These are phyloP conservation scores for Ormyrus pomaceus DNA, from an alignment of 2,888 invertebrate species.

Conservation along the genomic window DNA sequence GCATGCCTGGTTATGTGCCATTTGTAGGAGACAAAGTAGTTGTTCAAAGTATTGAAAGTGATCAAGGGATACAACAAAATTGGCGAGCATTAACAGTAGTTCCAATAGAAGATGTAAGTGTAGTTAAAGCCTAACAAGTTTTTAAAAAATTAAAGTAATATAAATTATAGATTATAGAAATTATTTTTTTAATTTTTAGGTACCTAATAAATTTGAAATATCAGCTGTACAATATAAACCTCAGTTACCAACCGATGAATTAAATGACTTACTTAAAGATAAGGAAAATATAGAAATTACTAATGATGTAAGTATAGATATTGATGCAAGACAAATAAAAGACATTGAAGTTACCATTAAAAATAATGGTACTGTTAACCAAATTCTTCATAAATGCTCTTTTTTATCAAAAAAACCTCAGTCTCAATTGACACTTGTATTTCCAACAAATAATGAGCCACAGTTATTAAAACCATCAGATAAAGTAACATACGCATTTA, in stretches of 20 bases:
- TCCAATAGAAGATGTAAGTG: constrained; percentile 64
- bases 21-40: constrained; percentile 80
- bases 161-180: constrained; percentile 17
- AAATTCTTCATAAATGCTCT: constrained; percentile 77
- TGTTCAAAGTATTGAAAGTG: constrained; percentile 85
- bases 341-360: constrained; percentile 76
- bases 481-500: constrained; percentile 75
- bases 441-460: constrained; percentile 71
- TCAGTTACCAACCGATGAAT: constrained; percentile 49
- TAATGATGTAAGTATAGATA: constrained; percentile 74
- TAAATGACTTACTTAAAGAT: constrained; percentile 69
- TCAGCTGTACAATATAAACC: constrained; percentile 35
- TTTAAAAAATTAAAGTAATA: not conserved
- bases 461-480: constrained; percentile 75
- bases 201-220: constrained; percentile 30
- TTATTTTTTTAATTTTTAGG: constrained; percentile 31
- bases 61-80: constrained; percentile 78
- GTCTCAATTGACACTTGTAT: constrained; percentile 77
- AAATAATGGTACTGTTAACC: constrained; percentile 74
- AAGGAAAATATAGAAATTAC: constrained; percentile 79
- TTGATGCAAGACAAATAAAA: constrained; percentile 74
- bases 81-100: constrained; percentile 80
- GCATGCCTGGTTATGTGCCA: constrained; percentile 78
- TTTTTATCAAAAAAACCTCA: constrained; percentile 77
- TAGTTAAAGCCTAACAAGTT: not conserved